These are phyloP conservation scores for Mythimna ferrago DNA, from an alignment of 2,888 invertebrate species.

Conservation along the genomic window DNA sequence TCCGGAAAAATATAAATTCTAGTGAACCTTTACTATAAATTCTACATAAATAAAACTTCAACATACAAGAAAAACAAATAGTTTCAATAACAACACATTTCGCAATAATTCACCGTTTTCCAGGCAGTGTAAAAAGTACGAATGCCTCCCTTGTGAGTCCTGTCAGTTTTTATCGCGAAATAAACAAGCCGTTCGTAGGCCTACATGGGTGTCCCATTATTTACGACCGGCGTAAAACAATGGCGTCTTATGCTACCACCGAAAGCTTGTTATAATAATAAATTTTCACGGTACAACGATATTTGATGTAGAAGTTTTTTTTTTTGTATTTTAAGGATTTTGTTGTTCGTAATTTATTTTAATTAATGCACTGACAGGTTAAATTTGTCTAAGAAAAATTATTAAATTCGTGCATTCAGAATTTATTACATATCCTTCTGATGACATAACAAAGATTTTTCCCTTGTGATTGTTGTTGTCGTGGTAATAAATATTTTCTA, in stretches of 20 bases:
- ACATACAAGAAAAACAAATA: background rate
- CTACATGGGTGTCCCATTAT: conserved; percentile 50
- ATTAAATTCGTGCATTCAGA: too few species aligned
- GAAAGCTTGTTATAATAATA: conserved; percentile 17
- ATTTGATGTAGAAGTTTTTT: background rate
- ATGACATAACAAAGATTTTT: too few species aligned
- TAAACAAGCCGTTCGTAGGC: conserved; percentile 52
- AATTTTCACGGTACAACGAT: background rate
- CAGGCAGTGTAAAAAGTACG: conserved; percentile 30
- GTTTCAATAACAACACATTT: conserved; percentile 22
- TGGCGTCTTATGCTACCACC: conserved; percentile 40
- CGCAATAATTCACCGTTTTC: conserved; percentile 36
- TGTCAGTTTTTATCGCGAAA: conserved; percentile 61
- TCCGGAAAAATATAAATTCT: too few species aligned
- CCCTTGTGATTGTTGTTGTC: too few species aligned
- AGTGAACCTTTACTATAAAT: too few species aligned
- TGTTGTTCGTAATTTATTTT: background rate
- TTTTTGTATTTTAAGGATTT: background rate
- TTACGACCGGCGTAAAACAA: conserved; percentile 51
- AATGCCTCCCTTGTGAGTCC: conserved; percentile 42
- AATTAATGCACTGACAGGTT: background rate
- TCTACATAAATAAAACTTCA: background rate
- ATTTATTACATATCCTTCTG: too few species aligned
- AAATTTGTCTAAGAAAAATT: too few species aligned
- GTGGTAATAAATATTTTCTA: too few species aligned